Evolutionary conservation across 1,140 invertebrate species (phyloP).

Genomic region (Drosophila nebulosa): DNA sequence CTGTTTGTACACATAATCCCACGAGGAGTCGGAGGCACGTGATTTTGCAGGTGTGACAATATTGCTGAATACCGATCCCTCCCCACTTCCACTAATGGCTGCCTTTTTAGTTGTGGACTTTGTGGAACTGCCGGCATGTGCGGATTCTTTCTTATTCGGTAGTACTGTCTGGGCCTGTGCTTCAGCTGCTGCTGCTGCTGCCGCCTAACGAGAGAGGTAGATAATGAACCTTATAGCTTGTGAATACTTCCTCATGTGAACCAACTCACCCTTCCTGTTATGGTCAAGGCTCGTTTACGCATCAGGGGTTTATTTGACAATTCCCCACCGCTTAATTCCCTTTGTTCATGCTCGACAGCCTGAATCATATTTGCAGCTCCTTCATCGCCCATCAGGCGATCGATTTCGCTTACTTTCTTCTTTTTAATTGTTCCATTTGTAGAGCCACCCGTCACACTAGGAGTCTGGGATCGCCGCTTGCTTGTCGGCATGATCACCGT

Average conservation of each 20-base stretch:
- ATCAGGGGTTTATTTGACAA: constrained; percentile 82
- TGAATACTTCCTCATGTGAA: too few species aligned
- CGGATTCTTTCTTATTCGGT: constrained; percentile 12
- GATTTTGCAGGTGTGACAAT: constrained; percentile 54
- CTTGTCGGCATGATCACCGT: constrained; percentile 4
- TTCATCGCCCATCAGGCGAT: constrained; percentile 90
- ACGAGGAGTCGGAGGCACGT: constrained; percentile 81
- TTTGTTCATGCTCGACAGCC: constrained; percentile 85
- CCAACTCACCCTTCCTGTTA: constrained; percentile 80
- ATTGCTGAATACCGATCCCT: constrained; percentile 31
- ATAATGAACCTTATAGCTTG: too few species aligned
- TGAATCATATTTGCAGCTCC: constrained; percentile 92
- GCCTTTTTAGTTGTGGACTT: constrained; percentile 4
- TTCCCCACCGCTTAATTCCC: constrained; percentile 53
- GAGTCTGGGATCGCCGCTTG: constrained; percentile 64
- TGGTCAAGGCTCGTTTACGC: constrained; percentile 81
- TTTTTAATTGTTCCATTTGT: constrained; percentile 75
- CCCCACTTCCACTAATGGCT: neutral
- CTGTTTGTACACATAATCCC: constrained; percentile 83
- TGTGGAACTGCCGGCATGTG: neutral
- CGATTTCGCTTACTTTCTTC: constrained; percentile 87
- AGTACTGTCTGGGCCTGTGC: constrained; percentile 79
- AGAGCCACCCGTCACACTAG: constrained; percentile 20
- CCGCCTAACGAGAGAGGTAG: neutral
- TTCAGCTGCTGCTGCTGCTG: constrained; percentile 15